Percentiles rank a stretch among this genome's conserved stretches.
phyloP scores from a whole-genome alignment of 2,888 invertebrate genomes.

The Eupithecia exiguata region DNA sequence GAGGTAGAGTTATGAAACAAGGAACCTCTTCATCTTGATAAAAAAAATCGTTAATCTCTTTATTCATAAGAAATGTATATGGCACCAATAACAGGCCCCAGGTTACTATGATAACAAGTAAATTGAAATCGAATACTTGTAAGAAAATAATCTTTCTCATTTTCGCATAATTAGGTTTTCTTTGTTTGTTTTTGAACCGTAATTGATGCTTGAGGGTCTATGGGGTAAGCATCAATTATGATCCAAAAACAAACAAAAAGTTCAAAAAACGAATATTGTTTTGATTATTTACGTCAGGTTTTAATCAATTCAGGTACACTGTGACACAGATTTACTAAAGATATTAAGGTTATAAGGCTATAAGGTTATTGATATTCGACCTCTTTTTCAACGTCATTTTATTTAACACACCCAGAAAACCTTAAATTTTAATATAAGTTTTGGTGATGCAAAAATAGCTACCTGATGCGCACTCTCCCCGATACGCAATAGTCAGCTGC shows the following conservation, averaged over 20 bases:
- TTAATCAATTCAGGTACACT: neutral
- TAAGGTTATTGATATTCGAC: neutral
- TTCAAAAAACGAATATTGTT: no score
- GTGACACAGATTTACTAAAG: neutral
- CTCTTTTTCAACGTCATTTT: neutral
- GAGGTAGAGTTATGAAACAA: no score
- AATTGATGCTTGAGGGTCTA: no score
- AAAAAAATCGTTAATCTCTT: neutral
- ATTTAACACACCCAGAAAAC: neutral
- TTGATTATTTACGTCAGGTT: neutral
- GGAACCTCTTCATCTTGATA: neutral
- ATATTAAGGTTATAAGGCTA: neutral
- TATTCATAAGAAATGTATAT: no score
- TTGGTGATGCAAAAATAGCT: constrained; percentile 39
- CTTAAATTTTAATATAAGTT: neutral
- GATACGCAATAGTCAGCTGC: constrained; percentile 90
- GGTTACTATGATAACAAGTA: neutral
- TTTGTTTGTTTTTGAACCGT: no score
- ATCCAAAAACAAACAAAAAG: neutral
- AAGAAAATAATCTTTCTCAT: neutral
- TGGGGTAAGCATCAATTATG: neutral
- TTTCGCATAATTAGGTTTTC: neutral
- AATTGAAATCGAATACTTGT: neutral
- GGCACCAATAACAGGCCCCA: neutral
- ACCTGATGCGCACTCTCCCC: constrained; percentile 93